Conservation (phyloP, 2,113 vertebrate species). For the Burhinus oedicnemus region DNA sequence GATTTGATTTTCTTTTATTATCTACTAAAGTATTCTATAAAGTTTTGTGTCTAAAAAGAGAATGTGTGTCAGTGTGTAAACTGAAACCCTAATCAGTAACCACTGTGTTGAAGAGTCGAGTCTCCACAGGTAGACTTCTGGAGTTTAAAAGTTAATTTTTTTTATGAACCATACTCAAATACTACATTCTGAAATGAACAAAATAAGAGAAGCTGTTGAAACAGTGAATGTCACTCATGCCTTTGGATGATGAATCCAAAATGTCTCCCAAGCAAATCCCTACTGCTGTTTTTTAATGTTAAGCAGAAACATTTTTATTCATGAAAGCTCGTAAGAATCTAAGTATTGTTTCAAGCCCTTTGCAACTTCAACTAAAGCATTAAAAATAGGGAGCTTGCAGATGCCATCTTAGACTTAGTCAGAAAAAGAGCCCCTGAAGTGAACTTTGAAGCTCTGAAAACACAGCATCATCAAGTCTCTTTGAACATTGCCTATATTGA, state of each 20-base stretch:
- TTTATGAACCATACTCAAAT: not conserved
- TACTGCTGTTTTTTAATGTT: conserved; percentile 28
- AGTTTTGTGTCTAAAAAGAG: not conserved
- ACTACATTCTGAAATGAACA: not conserved
- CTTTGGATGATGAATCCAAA: conserved; percentile 14
- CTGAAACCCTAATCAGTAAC: not conserved
- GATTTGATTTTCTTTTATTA: not conserved
- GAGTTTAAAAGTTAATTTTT: not conserved
- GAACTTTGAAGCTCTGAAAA: conserved; percentile 30
- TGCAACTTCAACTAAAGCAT: conserved; percentile 38
- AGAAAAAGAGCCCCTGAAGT: not conserved
- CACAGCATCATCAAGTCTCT: conserved; percentile 35
- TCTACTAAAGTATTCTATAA: not conserved
- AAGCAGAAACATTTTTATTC: conserved; percentile 55
- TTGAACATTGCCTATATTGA: conserved; percentile 3
- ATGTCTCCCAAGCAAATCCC: conserved; percentile 16
- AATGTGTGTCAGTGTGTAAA: not conserved
- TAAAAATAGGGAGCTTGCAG: conserved; percentile 46
- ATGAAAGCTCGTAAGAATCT: conserved; percentile 28
- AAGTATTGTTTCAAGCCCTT: conserved; percentile 18
- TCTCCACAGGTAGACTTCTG: not conserved
- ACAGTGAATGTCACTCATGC: not conserved
- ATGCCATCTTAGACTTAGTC: not conserved
- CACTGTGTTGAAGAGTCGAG: not conserved
- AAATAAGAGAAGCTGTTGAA: conserved; percentile 5